Evolutionary conservation across 2,888 invertebrate species (phyloP).

Genomic region (Tubulanus polymorphus): DNA sequence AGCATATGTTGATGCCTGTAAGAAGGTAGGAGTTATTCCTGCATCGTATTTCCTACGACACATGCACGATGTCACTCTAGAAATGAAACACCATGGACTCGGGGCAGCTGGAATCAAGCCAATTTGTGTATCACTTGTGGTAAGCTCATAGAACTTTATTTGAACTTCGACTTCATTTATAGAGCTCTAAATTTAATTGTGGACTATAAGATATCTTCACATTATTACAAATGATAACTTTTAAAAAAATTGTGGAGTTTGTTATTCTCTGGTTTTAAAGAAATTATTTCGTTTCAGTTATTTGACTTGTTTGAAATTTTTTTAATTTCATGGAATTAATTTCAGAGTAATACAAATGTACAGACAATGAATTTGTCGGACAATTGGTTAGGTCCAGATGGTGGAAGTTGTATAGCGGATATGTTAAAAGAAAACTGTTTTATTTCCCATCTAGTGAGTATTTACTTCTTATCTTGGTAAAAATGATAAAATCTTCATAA

Average conservation of each 20-base stretch:
- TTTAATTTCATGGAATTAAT: neutral
- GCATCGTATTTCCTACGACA: constrained; percentile 50
- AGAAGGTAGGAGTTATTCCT: constrained; percentile 43
- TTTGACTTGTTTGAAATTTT: neutral
- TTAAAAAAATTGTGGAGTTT: too few species aligned
- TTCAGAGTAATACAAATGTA: constrained; percentile 49
- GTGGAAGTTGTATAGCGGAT: constrained; percentile 44
- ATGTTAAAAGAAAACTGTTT: constrained; percentile 54
- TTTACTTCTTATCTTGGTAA: neutral
- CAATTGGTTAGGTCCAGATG: constrained; percentile 51
- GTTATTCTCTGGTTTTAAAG: constrained; percentile 12
- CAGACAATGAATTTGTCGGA: constrained; percentile 47
- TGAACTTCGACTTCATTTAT: too few species aligned
- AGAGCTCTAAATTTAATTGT: too few species aligned
- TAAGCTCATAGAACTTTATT: too few species aligned
- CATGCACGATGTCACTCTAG: constrained; percentile 41
- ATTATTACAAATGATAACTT: too few species aligned
- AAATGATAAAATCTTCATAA: neutral
- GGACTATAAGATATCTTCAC: too few species aligned
- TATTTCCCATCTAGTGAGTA: constrained; percentile 46
- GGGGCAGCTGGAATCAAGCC: constrained; percentile 45
- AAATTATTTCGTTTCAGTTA: neutral
- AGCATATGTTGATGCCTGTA: constrained; percentile 48
- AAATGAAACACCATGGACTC: constrained; percentile 50
- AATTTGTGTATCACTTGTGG: constrained; percentile 46